Base-by-base conservation (phyloP, 2,888 invertebrate genomes). In the Thereva nobilitata region DNA sequence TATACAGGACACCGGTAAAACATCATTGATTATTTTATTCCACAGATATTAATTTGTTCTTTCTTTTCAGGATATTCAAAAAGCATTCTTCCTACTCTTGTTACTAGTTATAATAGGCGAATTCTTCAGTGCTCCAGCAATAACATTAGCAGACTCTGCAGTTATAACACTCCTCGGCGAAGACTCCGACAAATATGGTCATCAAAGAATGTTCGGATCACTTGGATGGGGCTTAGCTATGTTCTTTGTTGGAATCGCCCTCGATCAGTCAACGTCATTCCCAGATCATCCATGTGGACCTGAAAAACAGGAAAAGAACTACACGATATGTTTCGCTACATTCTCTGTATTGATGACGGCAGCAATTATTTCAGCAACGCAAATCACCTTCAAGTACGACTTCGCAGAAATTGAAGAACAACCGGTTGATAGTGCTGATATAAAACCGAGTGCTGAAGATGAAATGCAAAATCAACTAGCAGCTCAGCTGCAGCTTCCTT, bases 161-260 rank as follows among this genome's bases (percentile, higher is more conserved):
- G 94, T 93, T 49, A 91, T 95, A 70, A 92, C 92, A 4, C 84
- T 94, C 71, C 86, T 97, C 1, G 95, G 94, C 0, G 94, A 95
- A 76, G 93, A 92, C 76, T 90, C 91, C 0, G 92, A 92, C 76
- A 87, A 89, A 84, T 95, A 98, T 79, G 97, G 97, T 0, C 92
- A 95, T 76, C 98, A 98, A 82, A 87, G 98, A 73, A 97, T 99
- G 95, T 98, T 97, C 78, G 97, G 97, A 2, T 97, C 96, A 12
- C 84, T 97, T 66, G 98, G 98, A 52, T 99, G 98, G 98, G 98
- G 96, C 38, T 83, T 98, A 73, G 93, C 98, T 53, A 99, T 99
- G 98, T 98, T 99, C 82, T 91, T 98, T 78, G 96, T 99, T 68
- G 80, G 80, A 69, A 95, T 96, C 74, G 95, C 93, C 1, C 83